Evolutionary conservation across 2,888 invertebrate genomes (phyloP).

Genomic region (Tanytarsus gracilentus): DNA sequence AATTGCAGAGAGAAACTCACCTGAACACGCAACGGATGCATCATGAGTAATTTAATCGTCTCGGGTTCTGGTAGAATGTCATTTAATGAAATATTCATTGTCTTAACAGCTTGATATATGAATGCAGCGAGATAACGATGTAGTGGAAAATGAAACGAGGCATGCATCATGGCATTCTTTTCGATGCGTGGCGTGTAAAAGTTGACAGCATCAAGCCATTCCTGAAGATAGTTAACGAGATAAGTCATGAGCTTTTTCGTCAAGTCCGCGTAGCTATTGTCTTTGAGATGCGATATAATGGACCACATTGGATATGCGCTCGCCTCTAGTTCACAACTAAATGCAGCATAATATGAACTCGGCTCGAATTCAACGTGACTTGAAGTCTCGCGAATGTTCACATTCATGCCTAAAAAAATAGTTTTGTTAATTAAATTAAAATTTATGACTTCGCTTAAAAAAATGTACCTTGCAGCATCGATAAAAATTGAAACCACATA

Average conservation of each 20-base stretch:
- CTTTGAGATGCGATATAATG: conserved; percentile 76
- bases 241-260: conserved; percentile 67
- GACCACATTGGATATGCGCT: conserved; percentile 99
- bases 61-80: conserved; percentile 73
- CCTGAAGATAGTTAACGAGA: conserved; percentile 68
- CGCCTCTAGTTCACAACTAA: conserved; percentile 94
- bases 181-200: conserved; percentile 56
- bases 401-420: conserved; percentile 74
- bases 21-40: conserved; percentile 88
- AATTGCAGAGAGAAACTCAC: conserved; percentile 51
- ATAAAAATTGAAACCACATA: conserved; percentile 92
- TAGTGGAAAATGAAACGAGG: conserved; percentile 93
- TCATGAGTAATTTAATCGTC: conserved; percentile 71
- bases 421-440: conserved; percentile 28
- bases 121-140: conserved; percentile 89
- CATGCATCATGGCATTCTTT: conserved; percentile 66
- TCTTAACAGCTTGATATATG: conserved; percentile 73
- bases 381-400: conserved; percentile 81
- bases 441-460: neutral
- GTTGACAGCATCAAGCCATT: conserved; percentile 81
- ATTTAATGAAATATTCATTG: conserved; percentile 65
- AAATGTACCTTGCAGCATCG: conserved; percentile 77
- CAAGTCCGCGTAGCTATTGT: conserved; percentile 60
- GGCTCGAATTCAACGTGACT: conserved; percentile 96
- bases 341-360: conserved; percentile 94